Evolutionary conservation across 2,797 vertebrate genomes (phyloP).

Genomic region (Cuculus canorus): DNA sequence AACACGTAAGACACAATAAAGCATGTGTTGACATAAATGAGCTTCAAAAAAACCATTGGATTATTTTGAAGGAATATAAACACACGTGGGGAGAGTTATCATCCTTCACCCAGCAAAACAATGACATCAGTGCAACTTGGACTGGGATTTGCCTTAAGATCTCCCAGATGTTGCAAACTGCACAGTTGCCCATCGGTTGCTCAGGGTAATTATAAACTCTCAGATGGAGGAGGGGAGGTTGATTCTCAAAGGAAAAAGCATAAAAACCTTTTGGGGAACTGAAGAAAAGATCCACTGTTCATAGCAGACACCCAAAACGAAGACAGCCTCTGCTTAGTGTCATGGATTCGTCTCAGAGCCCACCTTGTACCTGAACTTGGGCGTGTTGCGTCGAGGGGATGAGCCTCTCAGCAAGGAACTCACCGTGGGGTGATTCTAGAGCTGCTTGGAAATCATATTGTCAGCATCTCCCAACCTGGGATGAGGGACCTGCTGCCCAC

Average conservation of each 20-base stretch:
- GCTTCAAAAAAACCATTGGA: slow-evolving; percentile 38
- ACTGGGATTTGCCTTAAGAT: slow-evolving; percentile 55
- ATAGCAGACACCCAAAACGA: not conserved
- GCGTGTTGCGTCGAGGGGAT: rapidly evolving
- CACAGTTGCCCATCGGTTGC: not conserved
- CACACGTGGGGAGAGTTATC: slow-evolving; percentile 39
- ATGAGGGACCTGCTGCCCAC: not conserved
- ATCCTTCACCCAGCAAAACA: slow-evolving; percentile 67
- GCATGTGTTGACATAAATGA: slow-evolving; percentile 49
- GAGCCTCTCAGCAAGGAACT: not conserved
- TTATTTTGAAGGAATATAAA: slow-evolving; percentile 58
- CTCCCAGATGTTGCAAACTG: slow-evolving; percentile 55
- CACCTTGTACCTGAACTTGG: not conserved
- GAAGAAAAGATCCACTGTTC: not conserved
- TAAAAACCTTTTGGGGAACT: not conserved
- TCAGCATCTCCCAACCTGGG: not conserved
- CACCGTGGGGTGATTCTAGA: not conserved
- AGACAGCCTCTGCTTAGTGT: not conserved
- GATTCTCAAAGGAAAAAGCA: not conserved
- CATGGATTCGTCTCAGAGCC: rapidly evolving
- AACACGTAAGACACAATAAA: slow-evolving; percentile 35
- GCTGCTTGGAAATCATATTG: not conserved
- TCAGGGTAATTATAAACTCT: slow-evolving; percentile 29
- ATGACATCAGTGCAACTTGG: slow-evolving; percentile 65
- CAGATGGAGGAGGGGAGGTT: not conserved